Base-by-base conservation (phyloP, 2,888 invertebrate genomes). In the Heliconius hortense region DNA sequence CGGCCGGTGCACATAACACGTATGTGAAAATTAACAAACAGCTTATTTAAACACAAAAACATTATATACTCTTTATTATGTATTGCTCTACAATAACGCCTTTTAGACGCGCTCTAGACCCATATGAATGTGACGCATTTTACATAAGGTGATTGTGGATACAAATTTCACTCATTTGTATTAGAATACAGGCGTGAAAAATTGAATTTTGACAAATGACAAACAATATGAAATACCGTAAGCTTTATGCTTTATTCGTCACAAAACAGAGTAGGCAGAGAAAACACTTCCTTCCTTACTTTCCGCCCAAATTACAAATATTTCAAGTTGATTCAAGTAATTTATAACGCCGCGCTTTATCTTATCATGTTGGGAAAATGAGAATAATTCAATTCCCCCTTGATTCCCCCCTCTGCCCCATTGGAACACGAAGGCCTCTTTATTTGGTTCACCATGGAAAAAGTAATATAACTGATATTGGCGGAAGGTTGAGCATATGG, bases 1-100 rank as follows among this genome's bases (percentile, higher is more conserved):
- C 96, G 2, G 94, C 96, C 31, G 89, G 93, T 78, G 95, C 95
- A 83, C 95, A 94, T 78, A 84, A 87, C 78, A 95, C 95, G 96
- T 96, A 90, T 94, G 91, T 88, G 35, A 11, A 53, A n/a, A 67
- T 21, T 13, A 8, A 15, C 18, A 15, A 31, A 21, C 10, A 64
- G 11, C 13, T 7, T 18, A 11, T 59, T 24, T 24, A 59, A n/a
- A 13, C 11, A 24, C 13, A 59, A 59, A 59, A 13, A 24, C 24
- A 11, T 24, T 11, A 13, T 24, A 59, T 59, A 24, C 11, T 8
- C n/a, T 31, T 28, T 0, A 31, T 28, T 21, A 48, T 18, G 18
- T 43, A 18, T 18, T 48, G 18, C 18, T 48, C 48, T 48, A 18
- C 48, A 48, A 48, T 18, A 48, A 48, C 5, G 18, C 11, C 11